A percentile compares a stretch with the other conserved stretches of the same genome.
Conservation (phyloP, 2,888 invertebrate species). For the Caenorhabditis sulstoni region DNA sequence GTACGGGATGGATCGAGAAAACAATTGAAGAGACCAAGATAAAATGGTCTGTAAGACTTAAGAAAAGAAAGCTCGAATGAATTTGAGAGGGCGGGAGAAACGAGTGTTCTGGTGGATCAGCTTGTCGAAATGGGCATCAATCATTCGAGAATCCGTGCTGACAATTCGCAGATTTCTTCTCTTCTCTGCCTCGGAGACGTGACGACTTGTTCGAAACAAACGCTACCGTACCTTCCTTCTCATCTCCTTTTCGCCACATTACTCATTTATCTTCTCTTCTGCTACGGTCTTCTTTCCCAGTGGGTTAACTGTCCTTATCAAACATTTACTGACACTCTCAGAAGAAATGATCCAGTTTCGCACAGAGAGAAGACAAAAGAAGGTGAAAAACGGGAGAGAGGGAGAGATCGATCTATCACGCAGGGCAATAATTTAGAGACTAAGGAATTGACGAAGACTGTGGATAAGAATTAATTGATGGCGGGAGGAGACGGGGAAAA, state of each 20-base stretch:
- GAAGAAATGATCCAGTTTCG: constrained; percentile 11
- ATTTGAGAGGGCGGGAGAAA: background rate
- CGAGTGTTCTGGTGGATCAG: constrained; percentile 13
- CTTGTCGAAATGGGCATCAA: constrained; percentile 21
- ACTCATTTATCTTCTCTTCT: background rate
- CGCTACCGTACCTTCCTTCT: background rate
- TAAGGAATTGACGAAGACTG: background rate
- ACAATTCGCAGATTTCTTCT: constrained; percentile 3
- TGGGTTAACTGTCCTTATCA: constrained; percentile 25
- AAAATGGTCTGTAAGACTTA: too few species aligned
- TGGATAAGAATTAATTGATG: background rate
- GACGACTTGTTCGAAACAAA: constrained; percentile 1
- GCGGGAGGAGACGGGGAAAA: too few species aligned
- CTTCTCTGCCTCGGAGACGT: background rate
- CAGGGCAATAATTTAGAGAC: background rate
- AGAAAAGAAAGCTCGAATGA: background rate
- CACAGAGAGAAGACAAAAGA: background rate
- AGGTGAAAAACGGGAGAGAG: background rate
- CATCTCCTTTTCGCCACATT: background rate
- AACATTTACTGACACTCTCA: constrained; percentile 12
- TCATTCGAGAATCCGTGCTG: constrained; percentile 24
- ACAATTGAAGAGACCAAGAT: too few species aligned
- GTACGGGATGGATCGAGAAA: too few species aligned
- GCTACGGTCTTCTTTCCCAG: background rate
- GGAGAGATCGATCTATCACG: background rate